These are phyloP conservation scores for Apodemus agrarius DNA, from an alignment of 2,797 vertebrate species.

Conservation along the genomic window DNA sequence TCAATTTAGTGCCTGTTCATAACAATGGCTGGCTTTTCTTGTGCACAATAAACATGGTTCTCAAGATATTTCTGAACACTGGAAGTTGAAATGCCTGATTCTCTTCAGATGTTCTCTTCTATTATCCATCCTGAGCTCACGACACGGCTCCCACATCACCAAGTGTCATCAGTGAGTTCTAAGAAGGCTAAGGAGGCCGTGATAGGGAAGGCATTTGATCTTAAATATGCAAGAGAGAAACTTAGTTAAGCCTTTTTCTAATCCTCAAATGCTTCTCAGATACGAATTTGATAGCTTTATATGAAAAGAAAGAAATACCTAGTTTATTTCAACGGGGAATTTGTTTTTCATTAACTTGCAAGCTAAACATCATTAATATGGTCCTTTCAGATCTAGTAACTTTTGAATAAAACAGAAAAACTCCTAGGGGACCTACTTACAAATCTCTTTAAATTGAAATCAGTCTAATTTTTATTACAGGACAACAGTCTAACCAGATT, in stretches of 20 bases:
- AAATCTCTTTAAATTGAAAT: slow-evolving; percentile 83
- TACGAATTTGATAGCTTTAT: slow-evolving; percentile 60
- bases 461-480: slow-evolving; percentile 78
- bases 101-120: slow-evolving; percentile 88
- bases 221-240: slow-evolving; percentile 79
- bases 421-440: slow-evolving; percentile 72
- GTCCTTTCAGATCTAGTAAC: slow-evolving; percentile 64
- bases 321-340: slow-evolving; percentile 72
- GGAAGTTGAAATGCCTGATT: slow-evolving; percentile 93
- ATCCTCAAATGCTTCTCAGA: slow-evolving; percentile 75
- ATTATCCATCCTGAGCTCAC: slow-evolving; percentile 93
- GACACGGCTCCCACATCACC: slow-evolving; percentile 91
- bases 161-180: slow-evolving; percentile 83
- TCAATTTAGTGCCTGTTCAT: slow-evolving; percentile 81
- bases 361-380: slow-evolving; percentile 65
- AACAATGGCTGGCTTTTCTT: slow-evolving; percentile 73
- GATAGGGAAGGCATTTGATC: slow-evolving; percentile 58
- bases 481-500: slow-evolving; percentile 63
- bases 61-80: slow-evolving; percentile 93
- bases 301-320: slow-evolving; percentile 65
- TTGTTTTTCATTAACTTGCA: slow-evolving; percentile 79
- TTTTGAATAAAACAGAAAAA: slow-evolving; percentile 79
- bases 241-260: slow-evolving; percentile 71
- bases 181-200: slow-evolving; percentile 73
- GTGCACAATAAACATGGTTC: slow-evolving; percentile 88